phyloP scores from a whole-genome alignment of 2,888 invertebrate genomes.

The Plutella xylostella region DNA sequence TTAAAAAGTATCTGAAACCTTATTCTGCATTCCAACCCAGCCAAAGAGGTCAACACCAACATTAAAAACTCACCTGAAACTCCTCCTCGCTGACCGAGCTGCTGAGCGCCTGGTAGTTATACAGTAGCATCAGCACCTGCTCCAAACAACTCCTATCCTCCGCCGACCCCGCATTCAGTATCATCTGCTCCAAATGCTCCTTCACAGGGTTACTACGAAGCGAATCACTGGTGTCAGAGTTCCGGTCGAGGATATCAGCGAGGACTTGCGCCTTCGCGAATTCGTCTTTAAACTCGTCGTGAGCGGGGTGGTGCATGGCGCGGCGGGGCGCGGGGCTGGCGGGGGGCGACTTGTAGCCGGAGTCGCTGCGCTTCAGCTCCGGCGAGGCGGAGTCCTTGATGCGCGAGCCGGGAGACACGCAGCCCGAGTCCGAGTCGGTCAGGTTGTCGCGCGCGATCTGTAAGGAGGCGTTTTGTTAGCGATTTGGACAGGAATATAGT shows the following conservation, averaged over 20 bases:
- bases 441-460: conserved; percentile 64
- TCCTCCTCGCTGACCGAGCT: conserved; percentile 68
- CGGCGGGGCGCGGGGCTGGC: conserved; percentile 56
- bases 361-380: conserved; percentile 65
- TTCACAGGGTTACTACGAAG: conserved; percentile 59
- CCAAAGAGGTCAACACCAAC: too few species aligned
- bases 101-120: conserved; percentile 70
- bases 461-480: too few species aligned
- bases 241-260: conserved; percentile 54
- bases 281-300: conserved; percentile 62
- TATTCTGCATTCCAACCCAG: too few species aligned
- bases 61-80: conserved; percentile 46
- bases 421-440: conserved; percentile 66
- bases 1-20: too few species aligned
- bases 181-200: conserved; percentile 63
- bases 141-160: conserved; percentile 74
- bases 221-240: conserved; percentile 56
- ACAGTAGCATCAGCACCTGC: conserved; percentile 71
- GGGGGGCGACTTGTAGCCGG: conserved; percentile 66
- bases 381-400: conserved; percentile 66
- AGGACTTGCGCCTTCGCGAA: conserved; percentile 61
- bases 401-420: conserved; percentile 65
- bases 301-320: conserved; percentile 42
- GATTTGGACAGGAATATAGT: too few species aligned
- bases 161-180: conserved; percentile 57